phyloP scores from a whole-genome alignment of 2,888 invertebrate species.

The Latrodectus elegans region DNA sequence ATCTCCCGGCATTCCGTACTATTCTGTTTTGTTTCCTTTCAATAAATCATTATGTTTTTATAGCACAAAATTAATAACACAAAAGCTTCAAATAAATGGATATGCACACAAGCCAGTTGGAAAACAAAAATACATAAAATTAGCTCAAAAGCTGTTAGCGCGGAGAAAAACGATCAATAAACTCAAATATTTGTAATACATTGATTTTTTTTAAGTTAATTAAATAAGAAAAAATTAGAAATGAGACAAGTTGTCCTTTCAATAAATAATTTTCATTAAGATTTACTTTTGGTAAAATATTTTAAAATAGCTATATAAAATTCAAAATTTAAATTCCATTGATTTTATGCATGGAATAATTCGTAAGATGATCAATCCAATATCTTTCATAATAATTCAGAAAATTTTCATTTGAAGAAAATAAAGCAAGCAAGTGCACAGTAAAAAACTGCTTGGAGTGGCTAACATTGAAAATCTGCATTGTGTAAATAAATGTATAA shows the following conservation, averaged over 20 bases:
- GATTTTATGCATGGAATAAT: no score
- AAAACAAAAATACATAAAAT: not conserved
- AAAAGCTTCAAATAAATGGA: conserved; percentile 10
- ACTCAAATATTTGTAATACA: not conserved
- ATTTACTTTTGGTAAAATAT: no score
- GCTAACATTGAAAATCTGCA: conserved; percentile 67
- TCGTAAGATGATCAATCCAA: not conserved
- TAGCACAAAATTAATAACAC: not conserved
- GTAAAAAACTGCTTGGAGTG: conserved; percentile 67
- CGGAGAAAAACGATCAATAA: not conserved
- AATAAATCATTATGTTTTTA: conserved; percentile 6
- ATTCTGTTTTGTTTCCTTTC: conserved; percentile 44
- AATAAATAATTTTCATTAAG: not conserved
- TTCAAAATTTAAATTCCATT: no score
- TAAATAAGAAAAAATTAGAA: not conserved
- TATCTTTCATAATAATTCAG: not conserved
- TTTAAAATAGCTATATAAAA: no score
- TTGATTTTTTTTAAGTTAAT: not conserved
- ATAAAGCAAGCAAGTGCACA: conserved; percentile 61
- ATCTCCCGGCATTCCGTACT: conserved; percentile 34
- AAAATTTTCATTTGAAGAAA: conserved; percentile 39
- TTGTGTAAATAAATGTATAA: conserved; percentile 56
- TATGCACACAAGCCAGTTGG: conserved; percentile 32
- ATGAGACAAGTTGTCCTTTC: not conserved
- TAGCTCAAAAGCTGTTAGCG: not conserved